These are phyloP conservation scores for Tapirus terrestris DNA, from an alignment of 2,113 vertebrate genomes.

Conservation along the genomic window DNA sequence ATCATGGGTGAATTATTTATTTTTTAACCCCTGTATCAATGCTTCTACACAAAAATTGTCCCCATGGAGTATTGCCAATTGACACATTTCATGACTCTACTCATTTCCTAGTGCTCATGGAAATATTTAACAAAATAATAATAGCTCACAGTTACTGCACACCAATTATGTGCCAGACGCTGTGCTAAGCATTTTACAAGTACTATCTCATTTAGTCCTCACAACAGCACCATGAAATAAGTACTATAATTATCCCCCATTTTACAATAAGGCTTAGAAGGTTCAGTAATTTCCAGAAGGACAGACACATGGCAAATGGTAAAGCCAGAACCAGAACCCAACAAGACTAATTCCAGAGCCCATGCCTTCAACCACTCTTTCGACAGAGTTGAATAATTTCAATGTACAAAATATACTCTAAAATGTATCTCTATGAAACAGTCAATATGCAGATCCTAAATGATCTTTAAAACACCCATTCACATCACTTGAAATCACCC, in stretches of 20 bases:
- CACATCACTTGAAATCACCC: neutral
- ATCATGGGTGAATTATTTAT: neutral
- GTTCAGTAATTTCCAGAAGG: neutral
- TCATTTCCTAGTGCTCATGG: neutral
- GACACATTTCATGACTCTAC: neutral
- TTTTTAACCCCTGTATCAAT: neutral
- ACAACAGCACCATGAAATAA: neutral
- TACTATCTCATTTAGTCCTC: neutral
- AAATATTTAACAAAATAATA: constrained; percentile 19
- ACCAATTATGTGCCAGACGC: neutral
- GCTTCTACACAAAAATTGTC: neutral
- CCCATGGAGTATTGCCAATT: neutral
- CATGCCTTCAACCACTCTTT: neutral
- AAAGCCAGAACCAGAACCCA: constrained; percentile 14
- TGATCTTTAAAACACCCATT: constrained; percentile 8
- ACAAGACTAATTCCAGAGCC: neutral
- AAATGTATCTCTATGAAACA: neutral
- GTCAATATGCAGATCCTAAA: neutral
- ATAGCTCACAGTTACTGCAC: neutral
- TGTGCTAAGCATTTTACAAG: neutral
- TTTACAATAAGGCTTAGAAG: neutral
- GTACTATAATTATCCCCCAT: neutral
- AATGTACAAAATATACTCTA: neutral
- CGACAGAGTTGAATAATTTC: neutral
- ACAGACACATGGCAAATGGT: neutral